These are phyloP conservation scores for Tenodera sinensis DNA, from an alignment of 2,888 invertebrate genomes.

Conservation along the genomic window DNA sequence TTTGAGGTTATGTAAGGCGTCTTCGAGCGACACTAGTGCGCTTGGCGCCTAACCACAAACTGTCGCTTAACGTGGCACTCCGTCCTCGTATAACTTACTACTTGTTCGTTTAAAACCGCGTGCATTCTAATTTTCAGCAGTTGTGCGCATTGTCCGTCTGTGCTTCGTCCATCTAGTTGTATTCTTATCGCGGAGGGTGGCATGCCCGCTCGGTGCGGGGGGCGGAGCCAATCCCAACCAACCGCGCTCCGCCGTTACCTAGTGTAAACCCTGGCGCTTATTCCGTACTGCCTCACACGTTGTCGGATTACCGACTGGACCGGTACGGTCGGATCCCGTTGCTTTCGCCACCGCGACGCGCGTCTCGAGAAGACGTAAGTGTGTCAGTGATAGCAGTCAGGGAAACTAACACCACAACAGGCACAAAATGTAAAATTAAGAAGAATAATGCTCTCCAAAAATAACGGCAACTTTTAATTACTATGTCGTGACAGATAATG, in stretches of 20 bases:
- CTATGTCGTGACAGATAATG: background rate
- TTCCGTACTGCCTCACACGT: constrained; percentile 14
- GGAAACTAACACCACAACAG: background rate
- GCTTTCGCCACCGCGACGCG: background rate
- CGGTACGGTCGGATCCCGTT: background rate
- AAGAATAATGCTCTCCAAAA: background rate
- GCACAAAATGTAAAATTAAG: background rate
- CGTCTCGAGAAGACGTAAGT: background rate
- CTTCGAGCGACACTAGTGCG: too few relatives aligned
- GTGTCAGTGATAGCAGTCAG: background rate
- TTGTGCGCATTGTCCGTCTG: background rate
- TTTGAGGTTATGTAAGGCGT: too few relatives aligned
- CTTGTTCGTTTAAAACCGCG: too few relatives aligned
- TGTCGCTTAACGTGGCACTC: too few relatives aligned
- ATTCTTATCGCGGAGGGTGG: background rate
- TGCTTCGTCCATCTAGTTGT: background rate
- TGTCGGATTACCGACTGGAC: constrained; percentile 25
- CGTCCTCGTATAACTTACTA: too few relatives aligned
- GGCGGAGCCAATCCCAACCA: background rate
- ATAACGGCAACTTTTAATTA: background rate
- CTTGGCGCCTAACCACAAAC: too few relatives aligned
- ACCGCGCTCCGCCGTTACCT: background rate
- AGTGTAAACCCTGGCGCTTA: background rate
- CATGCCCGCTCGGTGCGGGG: background rate
- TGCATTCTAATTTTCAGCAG: background rate